phyloP scores from a whole-genome alignment of 2,888 invertebrate genomes.

The Galerucella calmariensis region DNA sequence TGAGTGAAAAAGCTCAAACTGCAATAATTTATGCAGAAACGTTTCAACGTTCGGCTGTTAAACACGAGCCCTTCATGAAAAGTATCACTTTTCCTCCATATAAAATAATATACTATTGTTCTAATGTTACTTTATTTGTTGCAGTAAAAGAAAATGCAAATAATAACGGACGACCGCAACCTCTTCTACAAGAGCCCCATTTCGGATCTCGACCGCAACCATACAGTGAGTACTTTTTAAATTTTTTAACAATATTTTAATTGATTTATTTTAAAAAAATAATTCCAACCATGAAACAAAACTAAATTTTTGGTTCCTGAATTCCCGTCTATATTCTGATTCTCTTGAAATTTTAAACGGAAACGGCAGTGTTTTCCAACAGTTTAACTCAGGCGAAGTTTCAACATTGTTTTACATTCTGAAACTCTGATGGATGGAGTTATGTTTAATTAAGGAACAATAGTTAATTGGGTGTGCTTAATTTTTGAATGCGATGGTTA shows the following conservation, averaged over 20 bases:
- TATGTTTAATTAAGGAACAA: not conserved
- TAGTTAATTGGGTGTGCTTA: not conserved
- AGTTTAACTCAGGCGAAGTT: not conserved
- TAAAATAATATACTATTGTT: too few species aligned
- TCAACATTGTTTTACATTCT: not conserved
- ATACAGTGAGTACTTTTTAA: slow-evolving; percentile 77
- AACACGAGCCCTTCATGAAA: too few species aligned
- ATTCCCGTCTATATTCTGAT: too few species aligned
- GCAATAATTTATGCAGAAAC: too few species aligned
- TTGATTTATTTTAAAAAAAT: not conserved
- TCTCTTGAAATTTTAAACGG: not conserved
- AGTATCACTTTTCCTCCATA: too few species aligned
- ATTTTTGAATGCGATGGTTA: not conserved
- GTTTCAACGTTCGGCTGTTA: too few species aligned
- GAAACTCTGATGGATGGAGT: not conserved
- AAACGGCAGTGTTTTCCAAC: not conserved
- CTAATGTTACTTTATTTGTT: slow-evolving; percentile 52
- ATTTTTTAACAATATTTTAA: not conserved
- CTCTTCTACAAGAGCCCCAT: slow-evolving; percentile 87
- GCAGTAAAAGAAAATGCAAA: slow-evolving; percentile 64
- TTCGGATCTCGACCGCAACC: slow-evolving; percentile 89
- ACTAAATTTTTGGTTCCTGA: too few species aligned
- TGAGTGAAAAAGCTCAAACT: too few species aligned
- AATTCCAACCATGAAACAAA: too few species aligned
- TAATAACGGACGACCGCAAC: slow-evolving; percentile 74